phyloP scores from a whole-genome alignment of 2,888 invertebrate genomes.

The Cantharis nigra region DNA sequence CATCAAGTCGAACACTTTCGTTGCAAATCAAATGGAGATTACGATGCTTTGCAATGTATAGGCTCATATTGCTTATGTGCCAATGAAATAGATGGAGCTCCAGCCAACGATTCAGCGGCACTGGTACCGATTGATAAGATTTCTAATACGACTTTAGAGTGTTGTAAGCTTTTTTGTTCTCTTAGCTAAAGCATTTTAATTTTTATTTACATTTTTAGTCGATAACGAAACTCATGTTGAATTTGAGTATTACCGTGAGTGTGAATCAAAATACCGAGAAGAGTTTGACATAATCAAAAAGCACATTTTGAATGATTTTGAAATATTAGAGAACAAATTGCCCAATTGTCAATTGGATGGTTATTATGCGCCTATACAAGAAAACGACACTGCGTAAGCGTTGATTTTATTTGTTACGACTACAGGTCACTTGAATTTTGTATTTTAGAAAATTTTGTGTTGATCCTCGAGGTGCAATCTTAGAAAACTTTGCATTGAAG shows the following conservation, averaged over 20 bases:
- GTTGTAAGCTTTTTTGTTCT: conserved; percentile 49
- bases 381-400: conserved; percentile 49
- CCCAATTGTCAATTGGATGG: conserved; percentile 61
- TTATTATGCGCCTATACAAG: conserved; percentile 56
- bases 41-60: conserved; percentile 69
- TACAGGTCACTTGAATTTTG: not conserved
- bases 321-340: conserved; percentile 47
- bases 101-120: conserved; percentile 44
- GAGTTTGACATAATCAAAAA: conserved; percentile 45
- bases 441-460: conserved; percentile 62
- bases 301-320: conserved; percentile 45
- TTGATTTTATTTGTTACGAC: not conserved
- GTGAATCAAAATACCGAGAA: conserved; percentile 50
- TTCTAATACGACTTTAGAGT: conserved; percentile 46
- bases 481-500: conserved; percentile 58
- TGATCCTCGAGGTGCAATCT: conserved; percentile 60
- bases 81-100: conserved; percentile 59
- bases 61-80: conserved; percentile 65
- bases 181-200: not conserved
- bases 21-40: conserved; percentile 70
- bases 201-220: conserved; percentile 43
- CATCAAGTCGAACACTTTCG: conserved; percentile 55
- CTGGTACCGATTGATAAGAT: conserved; percentile 47
- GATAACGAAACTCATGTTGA: conserved; percentile 49
- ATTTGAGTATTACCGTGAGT: conserved; percentile 52